Evolutionary conservation across 2,888 invertebrate genomes (phyloP).

Genomic region (Heliconius ethilla): DNA sequence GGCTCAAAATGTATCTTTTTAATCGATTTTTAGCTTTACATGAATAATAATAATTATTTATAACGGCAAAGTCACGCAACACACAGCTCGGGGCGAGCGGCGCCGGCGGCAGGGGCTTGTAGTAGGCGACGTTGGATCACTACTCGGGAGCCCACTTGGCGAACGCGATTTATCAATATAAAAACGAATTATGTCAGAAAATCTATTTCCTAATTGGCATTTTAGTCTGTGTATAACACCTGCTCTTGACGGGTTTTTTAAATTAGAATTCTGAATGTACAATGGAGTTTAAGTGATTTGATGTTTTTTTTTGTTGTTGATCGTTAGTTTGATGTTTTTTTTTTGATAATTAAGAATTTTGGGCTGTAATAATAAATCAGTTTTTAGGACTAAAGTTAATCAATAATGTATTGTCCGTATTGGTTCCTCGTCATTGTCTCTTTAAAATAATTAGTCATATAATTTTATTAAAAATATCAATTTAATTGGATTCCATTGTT

Average conservation of each 20-base stretch:
- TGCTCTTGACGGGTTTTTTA: neutral
- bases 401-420: neutral
- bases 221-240: neutral
- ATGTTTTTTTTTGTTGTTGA: neutral
- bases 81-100: constrained; percentile 42
- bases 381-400: neutral
- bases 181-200: neutral
- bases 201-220: neutral
- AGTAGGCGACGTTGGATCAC: constrained; percentile 34
- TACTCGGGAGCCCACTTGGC: constrained; percentile 39
- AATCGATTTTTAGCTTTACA: constrained; percentile 20
- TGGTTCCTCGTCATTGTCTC: neutral
- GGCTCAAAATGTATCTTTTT: constrained; percentile 17
- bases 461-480: neutral
- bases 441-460: neutral
- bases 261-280: constrained; percentile 6
- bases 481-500: constrained; percentile 22
- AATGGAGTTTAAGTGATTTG: constrained; percentile 20
- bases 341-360: neutral
- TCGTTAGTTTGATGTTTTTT: neutral
- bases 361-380: neutral
- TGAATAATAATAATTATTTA: constrained; percentile 24
- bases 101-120: constrained; percentile 42
- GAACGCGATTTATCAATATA: constrained; percentile 6
- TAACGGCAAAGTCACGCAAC: constrained; percentile 43